Evolutionary conservation across 37 sponge, comb jelly and placozoan species (phyloP).

Genomic region (Chondrosia reniformis): DNA sequence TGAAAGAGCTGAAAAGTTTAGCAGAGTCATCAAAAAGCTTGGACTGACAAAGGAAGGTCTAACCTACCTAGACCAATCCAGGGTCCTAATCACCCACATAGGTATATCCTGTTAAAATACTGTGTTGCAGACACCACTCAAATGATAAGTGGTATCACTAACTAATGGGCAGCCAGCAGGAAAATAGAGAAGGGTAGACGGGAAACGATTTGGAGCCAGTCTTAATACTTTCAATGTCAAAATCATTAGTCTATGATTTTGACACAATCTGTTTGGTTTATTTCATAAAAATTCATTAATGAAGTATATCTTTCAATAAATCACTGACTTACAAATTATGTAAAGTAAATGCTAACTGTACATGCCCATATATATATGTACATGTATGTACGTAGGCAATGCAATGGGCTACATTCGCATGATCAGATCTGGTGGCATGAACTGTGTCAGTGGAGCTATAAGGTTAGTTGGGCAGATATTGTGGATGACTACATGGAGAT

Average conservation of each 20-base stretch:
- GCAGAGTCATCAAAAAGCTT: conserved; percentile 87
- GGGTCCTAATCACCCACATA: conserved; percentile 90
- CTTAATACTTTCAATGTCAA: too few relatives aligned
- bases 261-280: too few relatives aligned
- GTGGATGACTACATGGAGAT: too few relatives aligned
- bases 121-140: too few relatives aligned
- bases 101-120: conserved; percentile 51
- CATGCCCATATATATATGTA: neutral
- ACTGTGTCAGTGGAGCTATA: conserved; percentile 92
- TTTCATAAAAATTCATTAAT: neutral
- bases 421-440: conserved; percentile 97
- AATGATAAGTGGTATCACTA: too few relatives aligned
- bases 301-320: conserved; percentile 7
- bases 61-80: conserved; percentile 95
- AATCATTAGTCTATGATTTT: too few relatives aligned
- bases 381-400: conserved; percentile 70
- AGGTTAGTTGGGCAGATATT: too few relatives aligned
- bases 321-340: neutral
- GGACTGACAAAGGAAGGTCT: conserved; percentile 84
- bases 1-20: conserved; percentile 91
- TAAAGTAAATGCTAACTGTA: too few relatives aligned
- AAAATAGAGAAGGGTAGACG: too few relatives aligned
- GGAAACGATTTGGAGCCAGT: too few relatives aligned
- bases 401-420: conserved; percentile 99
- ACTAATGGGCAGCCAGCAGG: too few relatives aligned